Evolutionary conservation across 2,888 invertebrate species (phyloP).

Genomic region (Horisme vitalbata): DNA sequence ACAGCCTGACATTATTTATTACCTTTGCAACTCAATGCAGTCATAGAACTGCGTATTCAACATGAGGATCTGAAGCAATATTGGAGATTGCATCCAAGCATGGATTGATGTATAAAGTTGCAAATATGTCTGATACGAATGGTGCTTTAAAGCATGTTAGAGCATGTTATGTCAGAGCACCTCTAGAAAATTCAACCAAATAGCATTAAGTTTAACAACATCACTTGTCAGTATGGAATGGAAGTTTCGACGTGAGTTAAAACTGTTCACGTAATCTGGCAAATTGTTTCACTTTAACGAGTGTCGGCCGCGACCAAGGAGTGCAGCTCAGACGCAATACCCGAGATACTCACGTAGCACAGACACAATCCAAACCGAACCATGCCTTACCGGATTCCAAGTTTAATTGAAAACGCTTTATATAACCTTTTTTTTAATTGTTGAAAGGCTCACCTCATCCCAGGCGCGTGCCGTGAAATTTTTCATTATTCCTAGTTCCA

Average conservation of each 20-base stretch:
- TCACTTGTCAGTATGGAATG: background rate
- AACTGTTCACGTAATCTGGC: constrained; percentile 36
- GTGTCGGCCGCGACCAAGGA: constrained; percentile 43
- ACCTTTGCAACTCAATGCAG: too few relatives aligned
- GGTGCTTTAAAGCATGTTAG: too few relatives aligned
- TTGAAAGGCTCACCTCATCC: constrained; percentile 50
- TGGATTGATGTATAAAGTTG: too few relatives aligned
- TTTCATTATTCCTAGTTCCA: constrained; percentile 44
- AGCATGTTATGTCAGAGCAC: too few relatives aligned
- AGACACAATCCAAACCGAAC: constrained; percentile 55
- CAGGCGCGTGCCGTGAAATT: constrained; percentile 40
- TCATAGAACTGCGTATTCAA: too few relatives aligned
- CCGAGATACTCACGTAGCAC: constrained; percentile 62
- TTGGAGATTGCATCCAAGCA: too few relatives aligned
- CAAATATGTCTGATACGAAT: too few relatives aligned
- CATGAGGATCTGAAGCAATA: too few relatives aligned
- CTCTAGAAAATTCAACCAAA: too few relatives aligned
- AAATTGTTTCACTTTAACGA: constrained; percentile 72
- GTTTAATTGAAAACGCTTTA: constrained; percentile 77
- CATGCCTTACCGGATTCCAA: constrained; percentile 64
- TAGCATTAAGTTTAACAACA: too few relatives aligned
- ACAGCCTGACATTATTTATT: too few relatives aligned
- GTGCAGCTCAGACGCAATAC: constrained; percentile 55
- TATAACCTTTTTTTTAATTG: constrained; percentile 72
- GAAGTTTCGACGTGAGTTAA: constrained; percentile 38